Base-by-base conservation (phyloP, 2,888 invertebrate genomes). In the Sicus ferrugineus region DNA sequence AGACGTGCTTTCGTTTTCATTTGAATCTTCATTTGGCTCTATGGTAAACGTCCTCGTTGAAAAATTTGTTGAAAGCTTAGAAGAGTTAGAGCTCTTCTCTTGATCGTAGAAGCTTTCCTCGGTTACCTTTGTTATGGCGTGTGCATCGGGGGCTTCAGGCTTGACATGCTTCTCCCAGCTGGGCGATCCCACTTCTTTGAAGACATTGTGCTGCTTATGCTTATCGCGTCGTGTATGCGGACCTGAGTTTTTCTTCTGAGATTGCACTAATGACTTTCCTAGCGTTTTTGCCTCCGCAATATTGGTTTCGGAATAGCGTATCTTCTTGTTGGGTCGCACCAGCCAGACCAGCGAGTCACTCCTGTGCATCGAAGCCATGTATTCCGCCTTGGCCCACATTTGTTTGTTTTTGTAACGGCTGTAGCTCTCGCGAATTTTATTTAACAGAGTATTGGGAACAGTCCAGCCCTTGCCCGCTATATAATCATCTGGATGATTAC, bases 391-490 rank as follows among this genome's bases (percentile, higher is more conserved):
- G 11, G 56, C n/a, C n/a, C n/a, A 67, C 2, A 19, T 16, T 52
- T 66, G 68, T 0, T 54, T 54, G 28, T 65, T 66, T 21, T 62
- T 28, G 3, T 14, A 23, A 9, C 54, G 34, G 16, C 19, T 69
- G 31, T 62, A 72, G 23, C 68, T 61, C 19, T 64, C 34, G 21
- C 71, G 67, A 67, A 72, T 63, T 68, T 70, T 69, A 0, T 65
- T 48, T 23, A 71, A 61, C 19, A 71, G 23, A 28, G 28, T n/a
- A 38, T 52, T 52, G 19, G 61, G 30, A 31, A 48, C 23, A 52
- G 46, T 61, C 50, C 61, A 61, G 19, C 50, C n/a, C 23, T 61
- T 68, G 9, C 28, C 19, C 6, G 38, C 6, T 61, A 3, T 19
- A 34, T 42, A 26, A 7, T 50, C 52, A n/a, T n/a, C n/a, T n/a